Evolutionary conservation across 2,797 vertebrate species (phyloP).

Genomic region (Pteronotus mesoamericanus): DNA sequence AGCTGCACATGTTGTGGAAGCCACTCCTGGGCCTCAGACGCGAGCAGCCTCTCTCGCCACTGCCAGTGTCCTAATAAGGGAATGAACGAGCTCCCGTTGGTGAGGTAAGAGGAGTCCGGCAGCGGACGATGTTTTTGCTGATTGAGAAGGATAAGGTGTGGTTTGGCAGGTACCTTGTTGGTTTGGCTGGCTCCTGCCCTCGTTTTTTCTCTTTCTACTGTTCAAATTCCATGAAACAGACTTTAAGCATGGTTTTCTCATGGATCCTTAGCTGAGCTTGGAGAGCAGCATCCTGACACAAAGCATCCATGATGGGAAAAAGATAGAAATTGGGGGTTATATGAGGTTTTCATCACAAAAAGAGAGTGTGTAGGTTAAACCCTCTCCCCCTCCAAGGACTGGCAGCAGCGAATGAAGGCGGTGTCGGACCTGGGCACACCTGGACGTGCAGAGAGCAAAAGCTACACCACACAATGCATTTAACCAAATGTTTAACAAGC

Average conservation of each 20-base stretch:
- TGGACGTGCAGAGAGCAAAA: background rate
- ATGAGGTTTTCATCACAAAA: background rate
- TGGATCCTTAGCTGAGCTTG: background rate
- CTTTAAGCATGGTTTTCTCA: slow-evolving; percentile 35
- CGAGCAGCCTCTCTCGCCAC: slow-evolving; percentile 53
- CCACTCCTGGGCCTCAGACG: slow-evolving; percentile 56
- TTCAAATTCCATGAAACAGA: slow-evolving; percentile 62
- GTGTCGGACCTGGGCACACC: background rate
- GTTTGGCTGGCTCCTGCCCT: slow-evolving; percentile 79
- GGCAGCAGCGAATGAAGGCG: background rate
- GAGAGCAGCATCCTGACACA: slow-evolving; percentile 37
- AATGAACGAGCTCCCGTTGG: slow-evolving; percentile 74
- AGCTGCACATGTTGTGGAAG: slow-evolving; percentile 75
- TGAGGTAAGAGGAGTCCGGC: slow-evolving; percentile 80
- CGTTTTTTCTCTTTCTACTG: slow-evolving; percentile 64
- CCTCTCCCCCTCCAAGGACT: background rate
- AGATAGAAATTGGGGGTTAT: background rate
- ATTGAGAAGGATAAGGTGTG: slow-evolving; percentile 83
- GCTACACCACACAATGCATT: background rate
- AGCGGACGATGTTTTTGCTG: slow-evolving; percentile 76
- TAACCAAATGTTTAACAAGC: background rate
- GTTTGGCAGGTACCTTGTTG: slow-evolving; percentile 81
- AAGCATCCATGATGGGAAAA: background rate
- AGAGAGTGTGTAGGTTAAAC: background rate
- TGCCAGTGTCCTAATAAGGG: slow-evolving; percentile 84